phyloP scores from a whole-genome alignment of 37 sponge, comb jelly and placozoan genomes.

The Theonella swinhoei region DNA sequence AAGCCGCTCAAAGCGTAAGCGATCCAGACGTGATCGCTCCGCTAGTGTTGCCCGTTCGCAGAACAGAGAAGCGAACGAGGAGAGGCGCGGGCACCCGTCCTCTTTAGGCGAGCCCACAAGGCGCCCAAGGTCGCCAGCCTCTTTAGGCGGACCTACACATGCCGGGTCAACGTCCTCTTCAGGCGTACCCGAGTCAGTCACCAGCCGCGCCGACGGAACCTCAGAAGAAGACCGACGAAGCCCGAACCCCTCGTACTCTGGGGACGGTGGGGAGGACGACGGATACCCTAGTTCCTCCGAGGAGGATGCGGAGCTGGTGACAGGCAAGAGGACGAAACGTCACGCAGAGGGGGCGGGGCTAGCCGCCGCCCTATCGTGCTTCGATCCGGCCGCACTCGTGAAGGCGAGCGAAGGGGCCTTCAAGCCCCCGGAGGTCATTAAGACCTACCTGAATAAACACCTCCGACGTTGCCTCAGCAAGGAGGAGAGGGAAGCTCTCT shows the following conservation, averaged over 20 bases:
- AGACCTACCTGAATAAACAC: conserved; percentile 28
- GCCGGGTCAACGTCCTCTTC: neutral
- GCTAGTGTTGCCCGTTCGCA: no score
- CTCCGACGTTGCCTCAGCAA: conserved; percentile 31
- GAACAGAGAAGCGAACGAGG: no score
- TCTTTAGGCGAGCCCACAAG: no score
- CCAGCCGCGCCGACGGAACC: no score
- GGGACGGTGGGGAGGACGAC: neutral
- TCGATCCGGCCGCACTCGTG: conserved; percentile 16
- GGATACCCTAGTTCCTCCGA: neutral
- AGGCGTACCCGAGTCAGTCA: neutral
- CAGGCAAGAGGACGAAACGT: neutral
- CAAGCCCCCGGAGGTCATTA: neutral
- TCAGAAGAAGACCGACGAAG: no score
- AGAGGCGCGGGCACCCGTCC: no score
- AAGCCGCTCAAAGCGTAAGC: no score
- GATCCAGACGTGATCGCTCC: no score
- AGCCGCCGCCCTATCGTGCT: neutral
- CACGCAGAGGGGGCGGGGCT: neutral
- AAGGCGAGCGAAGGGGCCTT: neutral
- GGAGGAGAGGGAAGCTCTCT: conserved; percentile 35
- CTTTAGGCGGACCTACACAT: neutral
- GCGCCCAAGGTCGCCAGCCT: conserved; percentile 27
- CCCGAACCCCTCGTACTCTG: no score
- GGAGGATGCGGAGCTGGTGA: neutral